Evolutionary conservation across 2,797 vertebrate species (phyloP).

Genomic region (Lindbergichthys nudifrons): DNA sequence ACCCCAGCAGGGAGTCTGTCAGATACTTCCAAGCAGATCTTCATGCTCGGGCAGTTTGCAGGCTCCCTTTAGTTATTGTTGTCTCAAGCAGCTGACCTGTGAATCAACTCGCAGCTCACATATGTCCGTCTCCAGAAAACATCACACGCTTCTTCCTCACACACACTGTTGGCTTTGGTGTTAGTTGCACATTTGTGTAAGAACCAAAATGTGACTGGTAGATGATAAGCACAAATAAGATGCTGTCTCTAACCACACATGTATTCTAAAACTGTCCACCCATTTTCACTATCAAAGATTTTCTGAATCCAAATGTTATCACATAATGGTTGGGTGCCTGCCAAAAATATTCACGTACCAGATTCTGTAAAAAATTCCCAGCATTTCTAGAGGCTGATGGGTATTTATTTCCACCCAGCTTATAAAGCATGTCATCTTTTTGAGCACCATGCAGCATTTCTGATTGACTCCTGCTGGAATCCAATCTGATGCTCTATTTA

Average conservation of each 20-base stretch:
- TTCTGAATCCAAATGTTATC: neutral
- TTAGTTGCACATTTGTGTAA: neutral
- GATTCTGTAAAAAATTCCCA: constrained; percentile 33
- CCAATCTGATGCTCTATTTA: constrained; percentile 62
- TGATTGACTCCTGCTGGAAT: constrained; percentile 65
- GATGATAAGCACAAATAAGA: neutral
- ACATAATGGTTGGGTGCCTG: neutral
- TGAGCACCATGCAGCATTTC: constrained; percentile 46
- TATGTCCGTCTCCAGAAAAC: constrained; percentile 36
- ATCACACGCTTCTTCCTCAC: neutral
- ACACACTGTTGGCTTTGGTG: neutral
- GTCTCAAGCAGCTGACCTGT: constrained; percentile 48
- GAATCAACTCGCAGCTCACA: constrained; percentile 56
- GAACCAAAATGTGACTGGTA: neutral
- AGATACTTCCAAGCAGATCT: constrained; percentile 50
- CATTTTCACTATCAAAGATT: neutral
- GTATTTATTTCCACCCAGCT: constrained; percentile 46
- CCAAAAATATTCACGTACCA: constrained; percentile 8
- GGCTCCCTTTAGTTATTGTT: constrained; percentile 26
- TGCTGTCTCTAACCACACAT: neutral
- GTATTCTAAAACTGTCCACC: neutral
- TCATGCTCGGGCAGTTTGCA: constrained; percentile 18
- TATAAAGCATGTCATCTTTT: constrained; percentile 53
- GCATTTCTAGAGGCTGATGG: constrained; percentile 49
- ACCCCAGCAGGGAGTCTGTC: constrained; percentile 57